Evolutionary conservation across 2,888 invertebrate species (phyloP).

Genomic region (Aradus depressus): DNA sequence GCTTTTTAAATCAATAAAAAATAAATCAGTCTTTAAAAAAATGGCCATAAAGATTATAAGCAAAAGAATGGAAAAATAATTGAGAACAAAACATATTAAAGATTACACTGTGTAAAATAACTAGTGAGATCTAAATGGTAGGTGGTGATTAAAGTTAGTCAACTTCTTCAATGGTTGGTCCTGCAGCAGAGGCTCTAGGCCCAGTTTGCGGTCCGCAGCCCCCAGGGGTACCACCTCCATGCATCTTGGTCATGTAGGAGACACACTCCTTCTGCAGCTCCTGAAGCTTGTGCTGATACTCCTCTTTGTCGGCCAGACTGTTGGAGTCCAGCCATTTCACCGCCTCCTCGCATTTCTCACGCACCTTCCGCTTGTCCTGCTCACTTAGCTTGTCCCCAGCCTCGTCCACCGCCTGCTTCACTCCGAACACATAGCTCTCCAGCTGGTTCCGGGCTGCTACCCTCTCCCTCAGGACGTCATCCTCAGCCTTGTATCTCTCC

Average conservation of each 20-base stretch:
- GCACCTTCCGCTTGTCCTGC: slow-evolving; percentile 36
- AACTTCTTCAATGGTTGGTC: slow-evolving; percentile 42
- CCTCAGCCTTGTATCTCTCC: slow-evolving; percentile 36
- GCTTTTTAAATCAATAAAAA: too few species aligned
- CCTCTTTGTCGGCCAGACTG: slow-evolving; percentile 39
- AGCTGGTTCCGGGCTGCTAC: slow-evolving; percentile 40
- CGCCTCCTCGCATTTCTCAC: slow-evolving; percentile 34
- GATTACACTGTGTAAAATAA: too few species aligned
- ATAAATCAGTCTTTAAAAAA: too few species aligned
- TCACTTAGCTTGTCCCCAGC: slow-evolving; percentile 35
- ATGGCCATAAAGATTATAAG: too few species aligned
- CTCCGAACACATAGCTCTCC: slow-evolving; percentile 36
- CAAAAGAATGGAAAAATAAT: too few species aligned
- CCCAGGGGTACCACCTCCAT: slow-evolving; percentile 21
- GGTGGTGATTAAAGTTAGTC: slow-evolving; percentile 34
- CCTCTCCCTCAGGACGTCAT: slow-evolving; percentile 35
- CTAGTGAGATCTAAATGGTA: too few species aligned
- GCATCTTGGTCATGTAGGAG: slow-evolving; percentile 38
- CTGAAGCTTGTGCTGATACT: slow-evolving; percentile 37
- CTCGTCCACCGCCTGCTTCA: slow-evolving; percentile 36
- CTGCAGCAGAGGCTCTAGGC: slow-evolving; percentile 35
- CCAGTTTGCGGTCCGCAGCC: slow-evolving; percentile 24
- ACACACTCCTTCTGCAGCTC: slow-evolving; percentile 38
- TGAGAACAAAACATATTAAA: too few species aligned
- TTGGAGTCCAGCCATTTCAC: slow-evolving; percentile 42